These are phyloP conservation scores for Egretta garzetta DNA, from an alignment of 2,113 vertebrate genomes.

Conservation along the genomic window DNA sequence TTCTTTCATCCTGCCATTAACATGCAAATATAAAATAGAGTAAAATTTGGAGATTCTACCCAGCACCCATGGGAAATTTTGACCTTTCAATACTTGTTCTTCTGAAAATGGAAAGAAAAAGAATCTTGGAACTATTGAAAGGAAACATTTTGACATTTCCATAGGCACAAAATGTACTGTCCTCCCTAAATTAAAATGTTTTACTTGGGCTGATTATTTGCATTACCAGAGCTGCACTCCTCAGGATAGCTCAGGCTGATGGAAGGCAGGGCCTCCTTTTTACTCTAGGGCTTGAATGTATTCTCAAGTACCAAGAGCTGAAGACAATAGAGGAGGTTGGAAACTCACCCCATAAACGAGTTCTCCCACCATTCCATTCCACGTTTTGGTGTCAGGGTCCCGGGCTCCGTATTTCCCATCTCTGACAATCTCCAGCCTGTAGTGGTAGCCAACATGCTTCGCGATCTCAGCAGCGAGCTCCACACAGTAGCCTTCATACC, in stretches of 20 bases:
- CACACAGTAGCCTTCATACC: conserved; percentile 96
- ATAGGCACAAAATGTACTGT: neutral
- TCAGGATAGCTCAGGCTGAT: neutral
- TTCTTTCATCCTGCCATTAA: neutral
- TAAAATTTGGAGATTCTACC: conserved; percentile 1
- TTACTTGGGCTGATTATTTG: neutral
- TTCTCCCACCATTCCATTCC: conserved; percentile 99
- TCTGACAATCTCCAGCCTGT: conserved; percentile 92
- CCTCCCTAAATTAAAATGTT: conserved; percentile 20
- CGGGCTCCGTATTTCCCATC: conserved; percentile 96
- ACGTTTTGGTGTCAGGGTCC: conserved; percentile 92
- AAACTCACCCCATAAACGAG: conserved; percentile 94
- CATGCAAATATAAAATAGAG: neutral
- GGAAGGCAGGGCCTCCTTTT: neutral
- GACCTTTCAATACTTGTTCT: conserved; percentile 17
- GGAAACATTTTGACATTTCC: conserved; percentile 19
- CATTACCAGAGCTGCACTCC: neutral
- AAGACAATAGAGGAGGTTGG: neutral
- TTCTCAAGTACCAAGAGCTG: neutral
- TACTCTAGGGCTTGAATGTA: neutral
- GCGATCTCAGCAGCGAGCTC: conserved; percentile 96
- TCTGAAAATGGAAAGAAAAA: conserved; percentile 1
- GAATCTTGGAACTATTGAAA: neutral
- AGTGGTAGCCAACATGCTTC: conserved; percentile 95
- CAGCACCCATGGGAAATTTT: neutral